A percentile compares a stretch with the other conserved stretches of the same genome.
These are phyloP conservation scores for Mionectes macconnelli DNA, from an alignment of 2,113 vertebrate species.

Conservation along the genomic window DNA sequence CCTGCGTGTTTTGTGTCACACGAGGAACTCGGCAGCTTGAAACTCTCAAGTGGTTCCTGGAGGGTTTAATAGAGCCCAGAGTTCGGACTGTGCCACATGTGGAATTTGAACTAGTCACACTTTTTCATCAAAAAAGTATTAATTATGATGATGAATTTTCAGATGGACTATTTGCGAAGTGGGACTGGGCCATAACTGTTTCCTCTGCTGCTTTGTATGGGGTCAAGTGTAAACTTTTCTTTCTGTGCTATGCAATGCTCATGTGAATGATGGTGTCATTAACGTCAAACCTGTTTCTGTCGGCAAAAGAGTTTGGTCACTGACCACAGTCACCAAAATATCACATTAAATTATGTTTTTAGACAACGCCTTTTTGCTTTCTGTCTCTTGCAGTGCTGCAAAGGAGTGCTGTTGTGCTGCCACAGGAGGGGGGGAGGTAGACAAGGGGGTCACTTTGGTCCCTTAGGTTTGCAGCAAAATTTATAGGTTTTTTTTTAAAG, in stretches of 20 bases:
- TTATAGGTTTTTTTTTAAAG: background rate
- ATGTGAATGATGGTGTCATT: constrained; percentile 55
- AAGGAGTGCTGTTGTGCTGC: background rate
- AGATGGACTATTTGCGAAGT: background rate
- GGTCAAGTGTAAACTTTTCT: constrained; percentile 60
- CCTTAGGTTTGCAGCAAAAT: background rate
- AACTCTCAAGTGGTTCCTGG: background rate
- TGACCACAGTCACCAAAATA: constrained; percentile 47
- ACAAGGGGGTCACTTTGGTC: background rate
- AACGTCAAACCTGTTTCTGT: constrained; percentile 52
- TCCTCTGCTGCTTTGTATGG: constrained; percentile 61
- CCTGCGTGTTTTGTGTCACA: background rate
- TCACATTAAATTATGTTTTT: constrained; percentile 82
- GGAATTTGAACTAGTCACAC: background rate
- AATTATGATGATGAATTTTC: background rate
- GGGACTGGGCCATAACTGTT: background rate
- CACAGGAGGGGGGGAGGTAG: background rate
- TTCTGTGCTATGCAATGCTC: constrained; percentile 65
- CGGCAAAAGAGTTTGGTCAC: constrained; percentile 36
- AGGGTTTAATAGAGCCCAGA: background rate
- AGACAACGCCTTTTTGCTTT: constrained; percentile 61
- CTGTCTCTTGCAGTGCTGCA: constrained; percentile 57
- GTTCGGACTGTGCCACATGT: background rate
- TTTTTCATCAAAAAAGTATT: constrained; percentile 17
- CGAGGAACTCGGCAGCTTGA: background rate